Evolutionary conservation across 2,113 vertebrate species (phyloP).

Genomic region (Eulemur macaco): DNA sequence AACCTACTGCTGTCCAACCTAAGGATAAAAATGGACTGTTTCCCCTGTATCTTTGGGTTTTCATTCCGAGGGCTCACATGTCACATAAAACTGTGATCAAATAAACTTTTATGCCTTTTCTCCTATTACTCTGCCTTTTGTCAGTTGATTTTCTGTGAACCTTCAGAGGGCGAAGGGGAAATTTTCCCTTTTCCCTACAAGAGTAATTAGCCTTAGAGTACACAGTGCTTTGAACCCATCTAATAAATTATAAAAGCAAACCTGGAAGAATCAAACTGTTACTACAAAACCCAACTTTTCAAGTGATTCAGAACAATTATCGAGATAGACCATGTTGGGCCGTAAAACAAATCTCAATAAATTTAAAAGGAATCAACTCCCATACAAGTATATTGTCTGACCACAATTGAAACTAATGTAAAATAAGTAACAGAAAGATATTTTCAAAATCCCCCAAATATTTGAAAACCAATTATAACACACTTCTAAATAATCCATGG

Average conservation of each 20-base stretch:
- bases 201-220: neutral
- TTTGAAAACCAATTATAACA: neutral
- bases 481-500: neutral
- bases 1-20: neutral
- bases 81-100: neutral
- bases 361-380: neutral
- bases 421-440: neutral
- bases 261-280: neutral
- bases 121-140: neutral
- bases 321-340: neutral
- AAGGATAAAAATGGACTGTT: neutral
- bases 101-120: neutral
- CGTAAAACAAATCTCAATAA: neutral
- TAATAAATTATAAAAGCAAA: neutral
- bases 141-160: neutral
- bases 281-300: neutral
- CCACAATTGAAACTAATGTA: neutral
- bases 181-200: neutral
- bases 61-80: neutral
- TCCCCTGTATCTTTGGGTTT: neutral
- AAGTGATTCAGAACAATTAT: neutral
- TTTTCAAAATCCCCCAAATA: neutral
- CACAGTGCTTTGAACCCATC: neutral
- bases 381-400: neutral
- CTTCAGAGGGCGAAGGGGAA: neutral